Percentiles rank a stretch among this genome's conserved stretches.
Evolutionary conservation across 2,797 vertebrate species (phyloP).

Genomic region (Apogon talboti): DNA sequence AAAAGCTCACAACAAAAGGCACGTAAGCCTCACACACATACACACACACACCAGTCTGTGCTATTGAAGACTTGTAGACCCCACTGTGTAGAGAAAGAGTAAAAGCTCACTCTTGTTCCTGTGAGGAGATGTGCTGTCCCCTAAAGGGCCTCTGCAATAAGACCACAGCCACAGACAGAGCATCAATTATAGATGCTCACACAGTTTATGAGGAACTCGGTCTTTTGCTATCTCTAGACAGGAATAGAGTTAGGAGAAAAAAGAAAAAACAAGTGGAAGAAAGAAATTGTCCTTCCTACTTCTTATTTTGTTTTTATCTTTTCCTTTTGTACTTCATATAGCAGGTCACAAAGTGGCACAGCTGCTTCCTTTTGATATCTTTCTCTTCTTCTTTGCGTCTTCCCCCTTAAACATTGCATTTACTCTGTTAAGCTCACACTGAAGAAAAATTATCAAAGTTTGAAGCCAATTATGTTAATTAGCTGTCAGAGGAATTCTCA

Average conservation of each 20-base stretch:
- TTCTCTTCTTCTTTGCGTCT: neutral
- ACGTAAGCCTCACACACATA: constrained; percentile 24
- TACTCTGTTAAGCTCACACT: constrained; percentile 8
- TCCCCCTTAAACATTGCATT: constrained; percentile 9
- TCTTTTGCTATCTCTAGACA: constrained; percentile 46
- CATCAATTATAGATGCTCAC: constrained; percentile 74
- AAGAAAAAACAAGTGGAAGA: constrained; percentile 6
- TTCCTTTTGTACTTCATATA: constrained; percentile 17
- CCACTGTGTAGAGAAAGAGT: constrained; percentile 32
- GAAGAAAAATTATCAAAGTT: constrained; percentile 42
- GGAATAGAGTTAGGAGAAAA: constrained; percentile 20
- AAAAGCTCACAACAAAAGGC: constrained; percentile 19
- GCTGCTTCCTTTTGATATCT: neutral
- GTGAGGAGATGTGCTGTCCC: constrained; percentile 49
- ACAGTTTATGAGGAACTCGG: constrained; percentile 59
- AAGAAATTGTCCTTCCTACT: constrained; percentile 46
- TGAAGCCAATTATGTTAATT: constrained; percentile 43
- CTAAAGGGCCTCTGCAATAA: constrained; percentile 51
- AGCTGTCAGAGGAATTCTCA: constrained; percentile 25
- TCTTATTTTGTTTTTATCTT: constrained; percentile 24
- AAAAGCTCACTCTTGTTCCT: constrained; percentile 52
- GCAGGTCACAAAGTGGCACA: neutral
- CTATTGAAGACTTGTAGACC: constrained; percentile 32
- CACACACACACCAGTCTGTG: constrained; percentile 24
- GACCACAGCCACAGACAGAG: constrained; percentile 56